Conservation (phyloP, 2,888 invertebrate genomes). For the Omphaloscelis lunosa region DNA sequence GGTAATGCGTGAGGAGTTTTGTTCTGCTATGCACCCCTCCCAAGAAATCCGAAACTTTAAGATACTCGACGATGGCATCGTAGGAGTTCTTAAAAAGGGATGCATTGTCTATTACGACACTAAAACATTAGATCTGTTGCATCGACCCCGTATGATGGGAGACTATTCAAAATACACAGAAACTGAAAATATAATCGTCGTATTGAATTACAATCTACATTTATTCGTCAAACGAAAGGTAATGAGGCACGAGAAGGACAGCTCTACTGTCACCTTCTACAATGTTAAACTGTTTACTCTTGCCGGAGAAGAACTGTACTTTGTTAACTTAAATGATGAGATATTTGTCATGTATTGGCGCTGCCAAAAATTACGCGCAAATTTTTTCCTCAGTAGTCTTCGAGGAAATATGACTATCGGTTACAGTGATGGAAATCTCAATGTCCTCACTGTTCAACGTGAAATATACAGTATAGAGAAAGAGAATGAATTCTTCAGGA, state of each 20-base stretch:
- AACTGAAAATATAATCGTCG: conserved; percentile 71
- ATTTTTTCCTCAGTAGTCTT: not conserved
- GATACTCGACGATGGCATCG: conserved; percentile 73
- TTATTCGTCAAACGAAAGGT: conserved; percentile 74
- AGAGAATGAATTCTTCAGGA: conserved; percentile 51
- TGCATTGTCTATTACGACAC: conserved; percentile 79
- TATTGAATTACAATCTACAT: conserved; percentile 70
- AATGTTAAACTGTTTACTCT: conserved; percentile 76
- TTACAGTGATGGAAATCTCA: conserved; percentile 66
- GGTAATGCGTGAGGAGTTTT: conserved; percentile 78
- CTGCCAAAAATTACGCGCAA: conserved; percentile 40
- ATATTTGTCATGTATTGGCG: conserved; percentile 70
- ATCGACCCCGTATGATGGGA: conserved; percentile 70
- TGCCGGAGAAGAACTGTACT: conserved; percentile 70
- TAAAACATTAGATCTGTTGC: conserved; percentile 69
- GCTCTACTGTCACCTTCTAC: conserved; percentile 61
- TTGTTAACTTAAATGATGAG: conserved; percentile 73
- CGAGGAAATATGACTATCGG: conserved; percentile 71
- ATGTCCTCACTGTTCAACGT: conserved; percentile 74
- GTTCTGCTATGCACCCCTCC: conserved; percentile 68
- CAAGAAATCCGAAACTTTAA: conserved; percentile 77
- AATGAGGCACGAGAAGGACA: conserved; percentile 46
- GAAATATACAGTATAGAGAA: conserved; percentile 72
- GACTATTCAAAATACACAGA: conserved; percentile 77
- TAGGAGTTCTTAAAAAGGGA: conserved; percentile 77